Evolutionary conservation across 64 coral and sea anemone species (phyloP), one percentile per base, ranked within the genome.

Genomic region (Montipora efflorescens): DNA sequence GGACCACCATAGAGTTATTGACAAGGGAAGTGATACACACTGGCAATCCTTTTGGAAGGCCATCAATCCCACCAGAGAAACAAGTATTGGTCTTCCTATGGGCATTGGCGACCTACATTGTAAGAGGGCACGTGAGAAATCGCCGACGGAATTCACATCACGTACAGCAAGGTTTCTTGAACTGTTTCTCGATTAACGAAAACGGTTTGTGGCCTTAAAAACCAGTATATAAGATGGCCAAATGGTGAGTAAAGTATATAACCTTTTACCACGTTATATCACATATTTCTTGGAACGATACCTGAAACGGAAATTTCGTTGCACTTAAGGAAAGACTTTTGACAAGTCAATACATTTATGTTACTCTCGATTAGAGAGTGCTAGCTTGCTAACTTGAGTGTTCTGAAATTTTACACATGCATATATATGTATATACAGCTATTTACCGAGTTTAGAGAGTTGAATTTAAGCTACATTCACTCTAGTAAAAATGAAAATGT

Each of bases 31-130:
- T 55, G 52, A 55, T 55, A 55, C 52, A 7, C 52, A 55, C 6
- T 55, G 52, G 52, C 2, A 90, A 90, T 64, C 88, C 88, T 57
- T 90, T 44, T 62, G 88, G 88, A 57, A 75, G 88, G 49, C 88
- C 88, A 36, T 15, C 46, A 78, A 78, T 90, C 47, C 52, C 75
- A 18, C 48, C 55, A 57, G 88, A 90, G 59, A 90, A 90, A 18
- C 76, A 79, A 78, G 48, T 90, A 43, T 64, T 91, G 18, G 22
- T 91, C 62, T 91, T 78, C 67, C 47, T 91, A 59, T 91, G 89
- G 89, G 46, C 89, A 66, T 20, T 91, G 77, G 89, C 89, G 57
- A 91, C 78, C 77, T 36, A 36, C 36, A 36, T 36, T 36, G 36
- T 62, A 91, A 67, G 75, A 91, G 79, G 58, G 57, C 16, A 91